Evolutionary conservation across 2,113 vertebrate genomes (phyloP).

Genomic region (Himantopus leucocephalus): DNA sequence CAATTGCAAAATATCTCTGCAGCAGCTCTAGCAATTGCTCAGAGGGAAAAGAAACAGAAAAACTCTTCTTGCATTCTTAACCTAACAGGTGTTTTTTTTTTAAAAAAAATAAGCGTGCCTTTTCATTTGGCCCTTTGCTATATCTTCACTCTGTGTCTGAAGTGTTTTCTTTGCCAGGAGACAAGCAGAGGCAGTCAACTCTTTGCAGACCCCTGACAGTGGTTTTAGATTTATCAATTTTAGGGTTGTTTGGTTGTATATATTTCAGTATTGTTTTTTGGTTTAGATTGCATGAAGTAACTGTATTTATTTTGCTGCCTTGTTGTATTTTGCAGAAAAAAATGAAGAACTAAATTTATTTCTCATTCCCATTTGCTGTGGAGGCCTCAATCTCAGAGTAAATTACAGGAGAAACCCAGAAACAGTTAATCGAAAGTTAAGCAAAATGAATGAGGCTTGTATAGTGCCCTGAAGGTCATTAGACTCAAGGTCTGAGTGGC

Average conservation of each 20-base stretch:
- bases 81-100: not conserved
- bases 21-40: constrained; percentile 1
- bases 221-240: not conserved
- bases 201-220: not conserved
- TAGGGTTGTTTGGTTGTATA: not conserved
- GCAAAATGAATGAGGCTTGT: constrained; percentile 14
- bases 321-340: not conserved
- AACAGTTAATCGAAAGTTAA: not conserved
- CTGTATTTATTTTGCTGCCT: not conserved
- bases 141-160: not conserved
- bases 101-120: not conserved
- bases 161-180: not conserved
- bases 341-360: not conserved
- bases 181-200: not conserved
- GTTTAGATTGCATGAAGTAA: not conserved
- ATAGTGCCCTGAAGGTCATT: constrained; percentile 29
- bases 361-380: not conserved
- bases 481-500: not conserved
- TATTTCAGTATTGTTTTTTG: not conserved
- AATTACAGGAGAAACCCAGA: not conserved
- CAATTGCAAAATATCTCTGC: not conserved
- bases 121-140: not conserved
- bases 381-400: not conserved
- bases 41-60: not conserved
- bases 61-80: not conserved